Evolutionary conservation across 2,113 vertebrate species (phyloP).

Genomic region (Hoplias malabaricus): DNA sequence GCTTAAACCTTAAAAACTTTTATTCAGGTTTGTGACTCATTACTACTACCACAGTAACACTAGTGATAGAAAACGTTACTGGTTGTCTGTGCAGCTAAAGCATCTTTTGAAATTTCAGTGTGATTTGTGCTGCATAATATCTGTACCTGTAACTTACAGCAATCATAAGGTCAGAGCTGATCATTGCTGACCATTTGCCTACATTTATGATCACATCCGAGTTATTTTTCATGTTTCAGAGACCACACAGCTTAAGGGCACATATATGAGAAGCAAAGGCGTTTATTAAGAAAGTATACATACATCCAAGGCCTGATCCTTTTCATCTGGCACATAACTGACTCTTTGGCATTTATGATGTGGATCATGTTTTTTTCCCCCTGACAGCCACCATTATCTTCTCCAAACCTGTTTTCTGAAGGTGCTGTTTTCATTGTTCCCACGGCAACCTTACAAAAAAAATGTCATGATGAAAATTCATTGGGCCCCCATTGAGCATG

Average conservation of each 20-base stretch:
- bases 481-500: constrained; percentile 38
- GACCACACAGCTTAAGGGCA: neutral
- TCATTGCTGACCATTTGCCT: neutral
- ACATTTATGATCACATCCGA: too few relatives aligned
- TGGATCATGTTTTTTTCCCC: constrained; percentile 34
- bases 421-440: constrained; percentile 55
- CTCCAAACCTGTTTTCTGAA: constrained; percentile 44
- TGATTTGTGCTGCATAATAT: too few relatives aligned
- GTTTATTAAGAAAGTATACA: neutral
- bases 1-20: neutral
- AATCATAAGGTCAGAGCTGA: too few relatives aligned
- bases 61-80: neutral
- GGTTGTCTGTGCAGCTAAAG: neutral
- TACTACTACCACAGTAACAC: too few relatives aligned
- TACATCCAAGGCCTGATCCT: neutral
- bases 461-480: constrained; percentile 53
- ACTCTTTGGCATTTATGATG: constrained; percentile 18
- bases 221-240: neutral
- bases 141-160: too few relatives aligned
- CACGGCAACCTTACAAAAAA: constrained; percentile 52
- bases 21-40: neutral
- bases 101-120: too few relatives aligned
- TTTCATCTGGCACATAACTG: neutral
- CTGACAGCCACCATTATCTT: constrained; percentile 31
- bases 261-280: neutral